These are phyloP conservation scores for Protodeltote pygarga DNA, from an alignment of 2,888 invertebrate genomes.

Conservation along the genomic window DNA sequence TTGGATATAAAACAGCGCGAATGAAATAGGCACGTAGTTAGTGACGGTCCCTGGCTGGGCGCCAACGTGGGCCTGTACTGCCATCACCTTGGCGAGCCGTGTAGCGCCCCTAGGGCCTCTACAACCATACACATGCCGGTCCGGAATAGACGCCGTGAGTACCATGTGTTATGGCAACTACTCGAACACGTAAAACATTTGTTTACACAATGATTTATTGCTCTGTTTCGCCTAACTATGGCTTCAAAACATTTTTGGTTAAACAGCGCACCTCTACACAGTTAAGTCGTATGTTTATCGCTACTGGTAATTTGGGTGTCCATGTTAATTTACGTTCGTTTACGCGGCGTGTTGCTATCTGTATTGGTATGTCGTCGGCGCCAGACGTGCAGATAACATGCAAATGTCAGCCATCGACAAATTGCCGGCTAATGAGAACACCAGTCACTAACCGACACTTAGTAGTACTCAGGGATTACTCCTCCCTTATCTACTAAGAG, in stretches of 20 bases:
- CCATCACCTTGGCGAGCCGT: conserved; percentile 35
- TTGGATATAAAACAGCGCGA: conserved; percentile 29
- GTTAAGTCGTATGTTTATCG: conserved; percentile 16
- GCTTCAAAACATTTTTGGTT: conserved; percentile 5
- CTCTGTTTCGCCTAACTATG: conserved; percentile 7
- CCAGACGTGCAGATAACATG: conserved; percentile 46
- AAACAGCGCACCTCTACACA: not conserved
- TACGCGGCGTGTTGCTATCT: conserved; percentile 24
- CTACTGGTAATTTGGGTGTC: conserved; percentile 10
- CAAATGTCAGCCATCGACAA: conserved; percentile 45
- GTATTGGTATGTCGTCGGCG: conserved; percentile 31
- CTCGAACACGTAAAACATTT: not conserved
- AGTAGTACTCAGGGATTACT: not conserved
- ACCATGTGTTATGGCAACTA: conserved; percentile 10
- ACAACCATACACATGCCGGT: conserved; percentile 27
- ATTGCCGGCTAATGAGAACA: conserved; percentile 37
- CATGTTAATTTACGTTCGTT: conserved; percentile 41
- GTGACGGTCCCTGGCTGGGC: conserved; percentile 27
- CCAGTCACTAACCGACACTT: conserved; percentile 12
- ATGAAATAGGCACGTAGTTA: conserved; percentile 20
- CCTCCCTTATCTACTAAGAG: conserved; percentile 6
- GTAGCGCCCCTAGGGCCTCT: conserved; percentile 40
- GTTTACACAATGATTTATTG: conserved; percentile 13
- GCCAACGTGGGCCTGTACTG: conserved; percentile 34
- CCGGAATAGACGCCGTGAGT: conserved; percentile 19